Evolutionary conservation across 2,797 vertebrate genomes (phyloP).

Genomic region (Botia kubotai): DNA sequence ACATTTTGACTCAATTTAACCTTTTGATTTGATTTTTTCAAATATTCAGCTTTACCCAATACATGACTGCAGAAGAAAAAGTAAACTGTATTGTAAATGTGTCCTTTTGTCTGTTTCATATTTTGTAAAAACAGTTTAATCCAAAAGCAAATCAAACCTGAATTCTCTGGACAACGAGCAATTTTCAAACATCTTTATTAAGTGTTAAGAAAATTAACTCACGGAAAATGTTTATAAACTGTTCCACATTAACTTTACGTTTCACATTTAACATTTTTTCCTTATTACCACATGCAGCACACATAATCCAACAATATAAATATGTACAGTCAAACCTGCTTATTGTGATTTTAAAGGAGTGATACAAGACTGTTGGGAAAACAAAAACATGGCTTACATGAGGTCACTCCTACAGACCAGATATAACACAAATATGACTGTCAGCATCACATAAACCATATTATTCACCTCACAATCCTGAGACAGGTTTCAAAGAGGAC

Average conservation of each 20-base stretch:
- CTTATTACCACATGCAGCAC: not conserved
- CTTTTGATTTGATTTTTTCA: not conserved
- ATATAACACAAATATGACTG: not conserved
- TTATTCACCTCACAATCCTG: not conserved
- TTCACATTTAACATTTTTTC: not conserved
- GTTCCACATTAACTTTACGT: not conserved
- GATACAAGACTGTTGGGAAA: conserved; percentile 11
- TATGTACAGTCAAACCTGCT: not conserved
- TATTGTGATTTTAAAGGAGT: not conserved
- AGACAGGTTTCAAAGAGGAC: not conserved
- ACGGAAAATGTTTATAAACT: not conserved
- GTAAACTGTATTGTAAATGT: not conserved
- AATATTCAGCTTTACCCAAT: not conserved
- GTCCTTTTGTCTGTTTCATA: no score
- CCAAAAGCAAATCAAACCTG: not conserved
- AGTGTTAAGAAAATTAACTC: not conserved
- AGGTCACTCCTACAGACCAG: not conserved
- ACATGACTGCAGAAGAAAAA: not conserved
- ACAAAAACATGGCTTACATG: conserved; percentile 3
- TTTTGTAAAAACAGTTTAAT: not conserved
- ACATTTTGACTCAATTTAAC: conserved; percentile 2
- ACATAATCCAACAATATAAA: not conserved
- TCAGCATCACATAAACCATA: not conserved
- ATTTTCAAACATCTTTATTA: conserved; percentile 22
- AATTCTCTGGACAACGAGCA: not conserved